phyloP scores from a whole-genome alignment of 1,140 invertebrate species.

The Zaprionus vittiger region DNA sequence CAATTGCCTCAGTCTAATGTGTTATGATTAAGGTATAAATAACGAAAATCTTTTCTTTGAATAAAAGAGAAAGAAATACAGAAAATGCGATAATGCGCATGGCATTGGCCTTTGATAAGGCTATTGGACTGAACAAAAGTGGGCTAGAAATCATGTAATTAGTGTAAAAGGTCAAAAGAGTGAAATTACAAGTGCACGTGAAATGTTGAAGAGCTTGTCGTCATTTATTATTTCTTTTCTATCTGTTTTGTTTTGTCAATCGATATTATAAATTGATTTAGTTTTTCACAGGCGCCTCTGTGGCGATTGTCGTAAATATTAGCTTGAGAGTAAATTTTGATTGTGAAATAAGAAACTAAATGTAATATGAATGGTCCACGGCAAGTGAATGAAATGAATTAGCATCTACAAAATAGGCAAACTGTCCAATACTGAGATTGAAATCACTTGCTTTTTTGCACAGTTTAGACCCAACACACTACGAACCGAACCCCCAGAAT shows the following conservation, averaged over 20 bases:
- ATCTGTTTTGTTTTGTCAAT: conserved; percentile 26
- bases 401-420: too few relatives aligned
- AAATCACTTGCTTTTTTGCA: background rate
- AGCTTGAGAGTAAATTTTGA: background rate
- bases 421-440: too few relatives aligned
- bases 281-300: conserved; percentile 36
- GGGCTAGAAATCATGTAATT: background rate
- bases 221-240: conserved; percentile 13
- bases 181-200: conserved; percentile 21
- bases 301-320: conserved; percentile 22
- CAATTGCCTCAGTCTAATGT: too few relatives aligned
- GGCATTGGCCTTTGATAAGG: conserved; percentile 41
- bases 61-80: conserved; percentile 2
- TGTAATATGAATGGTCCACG: background rate
- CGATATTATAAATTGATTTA: conserved; percentile 49
- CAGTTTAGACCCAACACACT: background rate
- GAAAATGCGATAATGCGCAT: conserved; percentile 16
- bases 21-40: background rate
- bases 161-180: background rate
- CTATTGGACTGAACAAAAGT: conserved; percentile 22
- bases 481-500: conserved; percentile 39
- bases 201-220: conserved; percentile 14
- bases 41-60: conserved; percentile 13
- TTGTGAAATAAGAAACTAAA: background rate
- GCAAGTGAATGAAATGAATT: background rate